Evolutionary conservation across 1,140 invertebrate genomes (phyloP), one percentile per base, ranked within the genome.

Genomic region (Reticulitermes speratus): DNA sequence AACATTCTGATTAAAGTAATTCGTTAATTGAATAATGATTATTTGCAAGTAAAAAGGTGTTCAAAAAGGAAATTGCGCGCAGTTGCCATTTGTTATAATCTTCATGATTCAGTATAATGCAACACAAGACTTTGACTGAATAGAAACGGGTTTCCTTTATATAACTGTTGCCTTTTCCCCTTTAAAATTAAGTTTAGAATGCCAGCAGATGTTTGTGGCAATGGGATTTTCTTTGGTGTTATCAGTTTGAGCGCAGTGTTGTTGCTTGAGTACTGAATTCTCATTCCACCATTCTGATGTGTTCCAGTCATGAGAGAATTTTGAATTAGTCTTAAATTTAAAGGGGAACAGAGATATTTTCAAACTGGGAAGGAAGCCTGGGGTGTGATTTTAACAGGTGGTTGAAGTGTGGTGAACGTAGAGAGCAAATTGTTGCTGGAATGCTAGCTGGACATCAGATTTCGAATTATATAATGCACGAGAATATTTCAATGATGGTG

Each of bases 61-160:
- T 84, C 11, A 59, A 84, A 52, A 84, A 45, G 59, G 83, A 59
- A 84, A 84, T 84, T 84, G 83, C 83, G 83, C 83, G 48, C 83
- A 23, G 25, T 84, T 84, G 83, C 83, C 83, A 84, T 84, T 84
- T 84, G 48, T 84, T 59, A 84, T 48, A 52, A 52, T 84, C 83
- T 52, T 32, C 83, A 84, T 84, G 30, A 84, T 30, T 48, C 83
- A 84, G 83, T 84, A 84, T 84, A 84, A 21, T 84, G 83, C 83
- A 84, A 84, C 83, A 52, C 83, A 84, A 84, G 83, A 84, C 83
- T 84, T 83, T 84, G 83, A 84, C 83, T 84, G 83, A 84, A 84
- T 30, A 84, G 45, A 84, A 84, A 55, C 48, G 45, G 45, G 83
- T 59, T 84, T 52, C 45, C 83, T 84, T 83, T 55, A 75, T 75